phyloP scores from a whole-genome alignment of 2,888 invertebrate species.

The Caenorhabditis parvicauda region DNA sequence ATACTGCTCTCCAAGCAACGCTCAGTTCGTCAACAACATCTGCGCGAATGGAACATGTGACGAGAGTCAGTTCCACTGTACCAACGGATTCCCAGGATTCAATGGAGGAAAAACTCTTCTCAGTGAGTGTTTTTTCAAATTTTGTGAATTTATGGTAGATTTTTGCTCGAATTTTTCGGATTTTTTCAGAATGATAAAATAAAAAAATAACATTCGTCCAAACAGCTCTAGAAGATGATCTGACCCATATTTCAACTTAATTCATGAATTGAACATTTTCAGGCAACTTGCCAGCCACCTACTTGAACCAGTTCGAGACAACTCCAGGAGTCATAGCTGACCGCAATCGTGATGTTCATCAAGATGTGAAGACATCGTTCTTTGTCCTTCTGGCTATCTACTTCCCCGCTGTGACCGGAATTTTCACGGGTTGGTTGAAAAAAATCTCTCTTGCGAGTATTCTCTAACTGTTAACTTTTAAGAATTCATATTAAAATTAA shows the following conservation, averaged over 20 bases:
- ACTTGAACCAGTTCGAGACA: conserved; percentile 36
- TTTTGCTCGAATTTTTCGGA: neutral
- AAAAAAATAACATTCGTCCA: neutral
- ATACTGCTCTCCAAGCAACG: conserved; percentile 15
- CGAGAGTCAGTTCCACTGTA: conserved; percentile 66
- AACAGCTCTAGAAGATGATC: no score
- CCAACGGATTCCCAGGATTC: conserved; percentile 85
- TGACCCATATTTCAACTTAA: neutral
- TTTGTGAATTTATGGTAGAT: no score
- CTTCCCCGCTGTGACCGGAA: conserved; percentile 98
- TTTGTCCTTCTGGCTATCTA: conserved; percentile 95
- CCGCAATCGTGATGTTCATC: conserved; percentile 67
- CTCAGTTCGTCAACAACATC: conserved; percentile 9
- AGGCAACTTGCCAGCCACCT: conserved; percentile 42
- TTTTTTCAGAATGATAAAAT: neutral
- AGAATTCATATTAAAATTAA: no score
- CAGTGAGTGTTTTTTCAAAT: neutral
- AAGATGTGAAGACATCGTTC: conserved; percentile 85
- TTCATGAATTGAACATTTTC: conserved; percentile 1
- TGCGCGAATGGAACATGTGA: conserved; percentile 11
- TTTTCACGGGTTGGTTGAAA: conserved; percentile 99
- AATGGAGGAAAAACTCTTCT: conserved; percentile 68
- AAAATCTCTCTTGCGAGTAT: no score
- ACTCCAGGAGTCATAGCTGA: conserved; percentile 23
- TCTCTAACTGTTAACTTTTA: no score